These are phyloP conservation scores for Cyprinus carpio DNA, from an alignment of 2,113 vertebrate genomes.

Conservation along the genomic window DNA sequence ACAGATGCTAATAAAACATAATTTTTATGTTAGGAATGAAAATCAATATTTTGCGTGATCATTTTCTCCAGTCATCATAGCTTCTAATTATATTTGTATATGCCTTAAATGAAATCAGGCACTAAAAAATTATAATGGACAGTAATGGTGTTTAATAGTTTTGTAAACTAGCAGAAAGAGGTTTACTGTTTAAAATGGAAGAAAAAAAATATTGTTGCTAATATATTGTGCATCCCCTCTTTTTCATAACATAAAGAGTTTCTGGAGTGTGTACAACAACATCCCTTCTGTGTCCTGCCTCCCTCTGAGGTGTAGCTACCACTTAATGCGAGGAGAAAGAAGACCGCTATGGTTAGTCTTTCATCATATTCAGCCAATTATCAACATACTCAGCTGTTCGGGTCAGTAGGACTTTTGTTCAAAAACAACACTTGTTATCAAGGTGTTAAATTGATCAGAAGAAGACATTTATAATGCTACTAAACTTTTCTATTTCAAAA, in stretches of 20 bases:
- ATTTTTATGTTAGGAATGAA: not conserved
- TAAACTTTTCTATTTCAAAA: too few relatives aligned
- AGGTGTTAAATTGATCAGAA: not conserved
- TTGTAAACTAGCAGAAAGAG: not conserved
- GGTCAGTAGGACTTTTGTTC: not conserved
- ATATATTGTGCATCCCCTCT: not conserved
- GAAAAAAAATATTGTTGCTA: not conserved
- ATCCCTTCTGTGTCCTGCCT: conserved; percentile 86
- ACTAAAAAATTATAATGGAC: too few relatives aligned
- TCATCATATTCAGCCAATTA: not conserved
- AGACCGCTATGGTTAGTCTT: conserved; percentile 85
- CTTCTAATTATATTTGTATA: not conserved
- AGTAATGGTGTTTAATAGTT: not conserved
- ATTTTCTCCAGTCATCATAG: not conserved
- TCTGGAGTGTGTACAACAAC: conserved; percentile 98
- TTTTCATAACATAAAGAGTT: conserved; percentile 77
- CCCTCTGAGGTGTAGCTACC: conserved; percentile 90
- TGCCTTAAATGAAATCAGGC: too few relatives aligned
- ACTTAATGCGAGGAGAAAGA: conserved; percentile 93
- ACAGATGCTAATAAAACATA: not conserved
- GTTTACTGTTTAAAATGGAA: not conserved
- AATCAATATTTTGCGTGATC: not conserved
- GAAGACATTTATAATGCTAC: too few relatives aligned
- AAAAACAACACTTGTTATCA: not conserved
- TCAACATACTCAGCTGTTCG: too few relatives aligned